These are phyloP conservation scores for Drymonia ruficornis DNA, from an alignment of 2,888 invertebrate genomes.

Conservation along the genomic window DNA sequence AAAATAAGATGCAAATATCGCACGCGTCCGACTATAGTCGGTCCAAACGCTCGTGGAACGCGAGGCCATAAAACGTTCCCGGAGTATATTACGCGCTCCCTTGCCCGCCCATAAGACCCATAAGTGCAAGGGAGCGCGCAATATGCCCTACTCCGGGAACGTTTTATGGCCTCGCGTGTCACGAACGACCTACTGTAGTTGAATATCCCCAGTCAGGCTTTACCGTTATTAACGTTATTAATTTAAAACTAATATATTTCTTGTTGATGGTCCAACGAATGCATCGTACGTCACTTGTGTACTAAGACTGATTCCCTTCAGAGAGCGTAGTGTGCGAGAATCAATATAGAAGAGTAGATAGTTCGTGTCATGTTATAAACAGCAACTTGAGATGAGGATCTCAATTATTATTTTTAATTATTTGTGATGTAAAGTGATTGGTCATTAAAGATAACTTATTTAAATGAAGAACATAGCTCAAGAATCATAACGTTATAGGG, in stretches of 20 bases:
- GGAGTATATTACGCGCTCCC: no score
- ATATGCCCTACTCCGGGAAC: no score
- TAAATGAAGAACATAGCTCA: no score
- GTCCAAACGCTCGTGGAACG: no score
- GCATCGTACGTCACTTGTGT: conserved; percentile 53
- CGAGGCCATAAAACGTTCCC: no score
- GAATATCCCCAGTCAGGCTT: background rate
- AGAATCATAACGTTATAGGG: no score
- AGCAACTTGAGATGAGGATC: conserved; percentile 24
- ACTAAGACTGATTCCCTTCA: conserved; percentile 69
- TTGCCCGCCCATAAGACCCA: no score
- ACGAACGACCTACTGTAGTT: no score
- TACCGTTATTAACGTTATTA: background rate
- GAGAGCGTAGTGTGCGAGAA: conserved; percentile 37
- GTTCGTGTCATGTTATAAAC: conserved; percentile 22
- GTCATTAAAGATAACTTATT: conserved; percentile 3
- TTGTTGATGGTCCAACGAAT: conserved; percentile 62
- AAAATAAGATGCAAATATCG: no score
- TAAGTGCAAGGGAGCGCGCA: no score
- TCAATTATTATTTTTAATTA: conserved; percentile 25
- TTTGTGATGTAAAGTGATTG: conserved; percentile 13
- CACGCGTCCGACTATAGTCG: no score
- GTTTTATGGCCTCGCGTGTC: no score
- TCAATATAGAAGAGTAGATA: conserved; percentile 34
- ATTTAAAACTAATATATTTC: conserved; percentile 32